A percentile compares a stretch with the other conserved stretches of the same genome.
These are phyloP conservation scores for Oeneis ivallda DNA, from an alignment of 2,888 invertebrate genomes.

Conservation along the genomic window DNA sequence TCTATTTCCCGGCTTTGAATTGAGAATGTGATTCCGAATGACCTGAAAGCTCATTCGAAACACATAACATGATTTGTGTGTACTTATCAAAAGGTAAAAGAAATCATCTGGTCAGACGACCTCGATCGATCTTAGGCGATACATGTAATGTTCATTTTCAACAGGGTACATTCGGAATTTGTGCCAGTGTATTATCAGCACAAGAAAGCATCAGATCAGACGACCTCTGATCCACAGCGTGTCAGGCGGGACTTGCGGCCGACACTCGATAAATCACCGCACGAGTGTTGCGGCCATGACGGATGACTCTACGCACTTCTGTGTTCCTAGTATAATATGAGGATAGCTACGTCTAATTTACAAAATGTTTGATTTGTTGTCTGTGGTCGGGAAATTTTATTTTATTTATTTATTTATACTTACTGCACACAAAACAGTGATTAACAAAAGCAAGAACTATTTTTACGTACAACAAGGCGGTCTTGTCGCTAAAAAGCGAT, in stretches of 20 bases:
- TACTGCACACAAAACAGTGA: too few species aligned
- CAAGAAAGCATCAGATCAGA: slow-evolving; percentile 36
- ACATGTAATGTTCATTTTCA: neutral
- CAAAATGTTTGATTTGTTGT: neutral
- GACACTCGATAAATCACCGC: slow-evolving; percentile 64
- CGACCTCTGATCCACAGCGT: slow-evolving; percentile 46
- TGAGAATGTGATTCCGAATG: too few species aligned
- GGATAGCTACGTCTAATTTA: slow-evolving; percentile 1
- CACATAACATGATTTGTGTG: too few species aligned
- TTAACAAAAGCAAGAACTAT: too few species aligned
- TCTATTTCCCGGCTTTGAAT: too few species aligned
- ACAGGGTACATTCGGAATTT: slow-evolving; percentile 4
- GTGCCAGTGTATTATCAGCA: slow-evolving; percentile 30
- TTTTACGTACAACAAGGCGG: too few species aligned
- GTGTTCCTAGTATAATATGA: neutral
- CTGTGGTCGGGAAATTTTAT: too few species aligned
- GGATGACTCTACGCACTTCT: slow-evolving; percentile 36
- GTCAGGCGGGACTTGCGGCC: slow-evolving; percentile 45
- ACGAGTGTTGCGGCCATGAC: slow-evolving; percentile 33
- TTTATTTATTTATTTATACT: too few species aligned
- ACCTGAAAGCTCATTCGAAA: too few species aligned
- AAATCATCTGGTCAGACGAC: neutral
- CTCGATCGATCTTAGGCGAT: neutral
- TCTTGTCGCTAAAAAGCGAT: too few species aligned
- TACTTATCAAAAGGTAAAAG: neutral